phyloP scores from a whole-genome alignment of 2,113 vertebrate species.

The Polypterus bichir region DNA sequence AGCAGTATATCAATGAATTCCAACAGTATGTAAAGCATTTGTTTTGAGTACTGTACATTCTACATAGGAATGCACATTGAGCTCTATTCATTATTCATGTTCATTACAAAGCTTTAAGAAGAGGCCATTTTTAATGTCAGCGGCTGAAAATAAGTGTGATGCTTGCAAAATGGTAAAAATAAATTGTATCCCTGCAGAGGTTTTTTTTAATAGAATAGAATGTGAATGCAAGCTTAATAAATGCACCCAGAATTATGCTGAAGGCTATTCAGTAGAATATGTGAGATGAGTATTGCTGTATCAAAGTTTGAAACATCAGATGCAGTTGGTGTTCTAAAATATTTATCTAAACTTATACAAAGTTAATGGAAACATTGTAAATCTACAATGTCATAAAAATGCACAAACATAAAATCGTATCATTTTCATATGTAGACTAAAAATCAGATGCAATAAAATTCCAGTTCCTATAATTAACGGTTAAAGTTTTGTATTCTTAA shows the following conservation, averaged over 20 bases:
- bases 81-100: constrained; percentile 3
- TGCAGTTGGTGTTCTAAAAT: neutral
- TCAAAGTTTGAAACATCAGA: neutral
- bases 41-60: neutral
- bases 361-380: neutral
- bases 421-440: too few relatives aligned
- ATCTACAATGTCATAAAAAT: too few relatives aligned
- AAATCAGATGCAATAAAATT: too few relatives aligned
- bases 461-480: too few relatives aligned
- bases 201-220: constrained; percentile 1
- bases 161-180: neutral
- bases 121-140: constrained; percentile 6
- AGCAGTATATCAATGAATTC: too few relatives aligned
- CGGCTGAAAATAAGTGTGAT: neutral
- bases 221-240: constrained; percentile 5
- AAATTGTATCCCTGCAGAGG: constrained; percentile 1
- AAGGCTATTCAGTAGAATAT: neutral
- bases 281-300: neutral
- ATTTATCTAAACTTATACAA: neutral
- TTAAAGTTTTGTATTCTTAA: too few relatives aligned
- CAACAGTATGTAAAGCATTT: too few relatives aligned
- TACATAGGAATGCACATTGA: neutral
- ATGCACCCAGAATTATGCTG: neutral
- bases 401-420: too few relatives aligned
- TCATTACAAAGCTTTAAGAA: neutral